phyloP scores from a whole-genome alignment of 2,888 invertebrate genomes.

The Calameuta filiformis region DNA sequence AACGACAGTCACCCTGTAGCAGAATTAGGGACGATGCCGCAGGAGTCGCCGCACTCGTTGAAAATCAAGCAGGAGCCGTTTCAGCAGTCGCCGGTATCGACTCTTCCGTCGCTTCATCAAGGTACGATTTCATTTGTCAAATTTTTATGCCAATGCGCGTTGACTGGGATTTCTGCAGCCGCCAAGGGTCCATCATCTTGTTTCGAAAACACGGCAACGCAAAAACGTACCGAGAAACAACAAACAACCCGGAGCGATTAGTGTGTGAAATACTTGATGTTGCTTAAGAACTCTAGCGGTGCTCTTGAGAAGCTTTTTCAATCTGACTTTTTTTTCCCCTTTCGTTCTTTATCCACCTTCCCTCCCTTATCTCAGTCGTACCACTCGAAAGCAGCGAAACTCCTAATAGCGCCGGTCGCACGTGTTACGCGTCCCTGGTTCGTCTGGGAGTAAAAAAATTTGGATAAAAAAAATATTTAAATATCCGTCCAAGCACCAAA shows the following conservation, averaged over 20 bases:
- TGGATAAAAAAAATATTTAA: background rate
- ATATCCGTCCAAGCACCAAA: background rate
- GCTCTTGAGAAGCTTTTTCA: background rate
- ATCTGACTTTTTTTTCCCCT: background rate
- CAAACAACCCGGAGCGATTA: background rate
- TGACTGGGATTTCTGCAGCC: background rate
- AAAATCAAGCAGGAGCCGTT: slow-evolving; percentile 63
- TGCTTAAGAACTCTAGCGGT: background rate
- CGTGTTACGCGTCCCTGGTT: background rate
- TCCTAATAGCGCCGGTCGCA: background rate
- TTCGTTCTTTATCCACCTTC: background rate
- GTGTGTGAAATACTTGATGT: background rate
- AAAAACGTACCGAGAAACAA: background rate
- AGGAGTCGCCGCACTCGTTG: slow-evolving; percentile 48
- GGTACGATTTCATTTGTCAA: slow-evolving; percentile 35
- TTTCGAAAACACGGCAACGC: slow-evolving; percentile 1
- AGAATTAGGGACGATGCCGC: slow-evolving; percentile 48
- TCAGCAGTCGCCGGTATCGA: slow-evolving; percentile 51
- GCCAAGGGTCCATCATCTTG: slow-evolving; percentile 7
- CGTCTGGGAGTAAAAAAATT: background rate
- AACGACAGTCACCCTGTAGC: slow-evolving; percentile 44
- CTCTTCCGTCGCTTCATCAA: slow-evolving; percentile 56
- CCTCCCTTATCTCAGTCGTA: background rate
- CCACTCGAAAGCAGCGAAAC: background rate
- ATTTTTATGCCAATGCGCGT: background rate